These are phyloP conservation scores for Elysia chlorotica DNA, from an alignment of 1,140 invertebrate species.

Conservation along the genomic window DNA sequence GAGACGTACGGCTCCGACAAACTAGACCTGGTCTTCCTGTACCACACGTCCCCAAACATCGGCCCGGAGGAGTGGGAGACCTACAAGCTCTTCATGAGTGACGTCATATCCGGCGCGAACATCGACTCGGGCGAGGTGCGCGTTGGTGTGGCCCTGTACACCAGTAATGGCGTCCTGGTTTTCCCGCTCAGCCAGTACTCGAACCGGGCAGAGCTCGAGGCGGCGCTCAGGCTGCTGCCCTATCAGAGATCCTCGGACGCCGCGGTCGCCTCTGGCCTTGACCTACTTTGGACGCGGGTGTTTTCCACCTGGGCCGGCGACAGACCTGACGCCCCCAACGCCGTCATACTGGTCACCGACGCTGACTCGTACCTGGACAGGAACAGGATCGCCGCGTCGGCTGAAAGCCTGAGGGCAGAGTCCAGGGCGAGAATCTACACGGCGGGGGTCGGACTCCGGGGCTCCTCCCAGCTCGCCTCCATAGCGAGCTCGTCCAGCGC, in stretches of 20 bases:
- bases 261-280: conserved; percentile 35
- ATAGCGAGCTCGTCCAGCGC: too few species aligned
- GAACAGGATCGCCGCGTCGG: too few species aligned
- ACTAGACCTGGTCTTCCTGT: conserved; percentile 1
- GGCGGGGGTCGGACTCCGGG: too few species aligned
- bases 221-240: not conserved
- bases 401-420: too few species aligned
- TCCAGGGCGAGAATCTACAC: too few species aligned
- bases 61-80: not conserved
- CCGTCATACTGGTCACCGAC: too few species aligned
- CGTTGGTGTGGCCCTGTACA: conserved; percentile 38
- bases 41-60: not conserved
- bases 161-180: conserved; percentile 32
- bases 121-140: conserved; percentile 42
- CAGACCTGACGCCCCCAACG: conserved; percentile 38
- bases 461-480: too few species aligned
- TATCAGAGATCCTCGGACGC: not conserved
- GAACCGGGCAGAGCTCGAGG: conserved; percentile 9
- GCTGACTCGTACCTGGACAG: too few species aligned
- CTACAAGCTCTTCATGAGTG: conserved; percentile 31
- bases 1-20: conserved; percentile 1
- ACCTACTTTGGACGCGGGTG: conserved; percentile 34
- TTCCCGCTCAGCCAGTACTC: conserved; percentile 43
- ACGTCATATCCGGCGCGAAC: conserved; percentile 33
- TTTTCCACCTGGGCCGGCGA: conserved; percentile 21